Percentiles rank a stretch among this genome's conserved stretches.
These are phyloP conservation scores for Brachylomia viminalis DNA, from an alignment of 2,888 invertebrate species.

Conservation along the genomic window DNA sequence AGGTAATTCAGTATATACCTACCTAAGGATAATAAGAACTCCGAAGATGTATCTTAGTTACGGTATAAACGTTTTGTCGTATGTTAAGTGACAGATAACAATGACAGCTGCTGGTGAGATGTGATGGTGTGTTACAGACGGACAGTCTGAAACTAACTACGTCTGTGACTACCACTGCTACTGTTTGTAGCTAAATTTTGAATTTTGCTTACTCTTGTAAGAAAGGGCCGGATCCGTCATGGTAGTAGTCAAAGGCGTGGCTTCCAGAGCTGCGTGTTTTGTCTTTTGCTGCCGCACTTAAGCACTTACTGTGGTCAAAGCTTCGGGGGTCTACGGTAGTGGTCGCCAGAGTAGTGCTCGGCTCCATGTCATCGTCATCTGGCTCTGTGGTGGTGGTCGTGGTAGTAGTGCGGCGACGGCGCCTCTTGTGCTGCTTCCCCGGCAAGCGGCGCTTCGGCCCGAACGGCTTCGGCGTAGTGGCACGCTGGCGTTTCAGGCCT, in stretches of 20 bases:
- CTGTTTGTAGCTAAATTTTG: conserved; percentile 53
- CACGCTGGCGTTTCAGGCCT: conserved; percentile 59
- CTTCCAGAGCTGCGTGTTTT: conserved; percentile 53
- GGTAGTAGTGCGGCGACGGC: conserved; percentile 56
- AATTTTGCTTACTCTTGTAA: conserved; percentile 56
- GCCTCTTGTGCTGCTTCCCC: conserved; percentile 51
- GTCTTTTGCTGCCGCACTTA: conserved; percentile 45
- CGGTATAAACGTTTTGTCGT: not conserved
- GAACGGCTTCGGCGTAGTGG: conserved; percentile 33
- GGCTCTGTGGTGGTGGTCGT: conserved; percentile 45
- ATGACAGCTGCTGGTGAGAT: conserved; percentile 32
- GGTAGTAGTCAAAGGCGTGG: conserved; percentile 62
- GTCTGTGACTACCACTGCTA: conserved; percentile 63
- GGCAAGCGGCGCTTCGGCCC: conserved; percentile 52
- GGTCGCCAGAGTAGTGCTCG: conserved; percentile 67
- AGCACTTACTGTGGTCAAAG: conserved; percentile 77
- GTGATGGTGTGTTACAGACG: conserved; percentile 39
- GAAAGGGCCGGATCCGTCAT: conserved; percentile 58
- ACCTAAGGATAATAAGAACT: not conserved
- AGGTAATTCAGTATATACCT: conserved; percentile 11
- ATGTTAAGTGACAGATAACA: conserved; percentile 17
- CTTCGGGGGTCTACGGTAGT: conserved; percentile 75
- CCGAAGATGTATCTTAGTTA: conserved; percentile 9
- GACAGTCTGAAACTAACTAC: conserved; percentile 58
- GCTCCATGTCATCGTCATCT: conserved; percentile 47